A percentile compares a stretch with the other conserved stretches of the same genome.
These are phyloP conservation scores for Pediacus dermestoides DNA, from an alignment of 2,888 invertebrate species.

Conservation along the genomic window DNA sequence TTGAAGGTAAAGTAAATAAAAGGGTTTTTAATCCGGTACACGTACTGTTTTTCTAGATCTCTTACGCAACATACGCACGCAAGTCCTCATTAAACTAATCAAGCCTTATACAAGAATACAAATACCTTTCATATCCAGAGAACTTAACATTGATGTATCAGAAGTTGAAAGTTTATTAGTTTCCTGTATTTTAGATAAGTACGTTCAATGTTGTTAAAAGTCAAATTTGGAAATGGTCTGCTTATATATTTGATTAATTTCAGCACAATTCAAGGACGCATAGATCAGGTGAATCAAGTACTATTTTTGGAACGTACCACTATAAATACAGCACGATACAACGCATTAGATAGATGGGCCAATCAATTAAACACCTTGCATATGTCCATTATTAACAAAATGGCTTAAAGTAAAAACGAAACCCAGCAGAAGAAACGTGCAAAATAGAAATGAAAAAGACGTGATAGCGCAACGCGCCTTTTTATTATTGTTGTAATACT, in stretches of 20 bases:
- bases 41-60: conserved; percentile 62
- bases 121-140: conserved; percentile 95
- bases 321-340: conserved; percentile 81
- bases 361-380: conserved; percentile 85
- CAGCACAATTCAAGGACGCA: conserved; percentile 81
- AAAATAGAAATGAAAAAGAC: conserved; percentile 12
- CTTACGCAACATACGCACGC: conserved; percentile 91
- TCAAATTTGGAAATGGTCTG: conserved; percentile 3
- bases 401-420: conserved; percentile 51
- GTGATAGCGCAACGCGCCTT: conserved; percentile 29
- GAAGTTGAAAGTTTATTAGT: conserved; percentile 97
- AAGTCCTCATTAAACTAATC: conserved; percentile 95
- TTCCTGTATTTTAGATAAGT: conserved; percentile 97
- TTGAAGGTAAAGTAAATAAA: conserved; percentile 66
- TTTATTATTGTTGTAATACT: conserved; percentile 10
- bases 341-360: conserved; percentile 95
- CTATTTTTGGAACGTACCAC: conserved; percentile 80
- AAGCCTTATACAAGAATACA: conserved; percentile 97
- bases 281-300: conserved; percentile 93
- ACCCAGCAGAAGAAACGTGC: conserved; percentile 11
- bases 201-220: conserved; percentile 51
- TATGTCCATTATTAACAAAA: conserved; percentile 88
- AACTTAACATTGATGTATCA: conserved; percentile 85
- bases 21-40: too few relatives aligned
- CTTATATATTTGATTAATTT: conserved; percentile 22